Evolutionary conservation across 2,888 invertebrate species (phyloP), one percentile per base, ranked within the genome.

Genomic region (Thymelicus acteon): DNA sequence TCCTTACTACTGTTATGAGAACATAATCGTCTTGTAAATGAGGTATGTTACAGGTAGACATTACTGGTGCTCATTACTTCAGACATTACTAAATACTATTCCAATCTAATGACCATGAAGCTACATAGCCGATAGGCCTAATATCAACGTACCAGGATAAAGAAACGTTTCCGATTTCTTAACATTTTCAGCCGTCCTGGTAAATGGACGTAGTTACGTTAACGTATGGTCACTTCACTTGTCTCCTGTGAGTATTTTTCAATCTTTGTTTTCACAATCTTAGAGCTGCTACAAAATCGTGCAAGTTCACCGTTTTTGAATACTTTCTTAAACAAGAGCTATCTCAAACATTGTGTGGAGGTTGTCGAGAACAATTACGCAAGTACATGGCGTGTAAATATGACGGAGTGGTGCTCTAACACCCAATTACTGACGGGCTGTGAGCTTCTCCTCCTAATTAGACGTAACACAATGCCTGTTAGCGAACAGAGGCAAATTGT

Each of bases 401-500:
- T 64, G 70, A 40, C 64, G 58, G 57, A 52, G 60, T 64, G 48
- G 40, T 24, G 57, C 70, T 65, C 54, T 48, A 39, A 65, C 15
- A 40, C 39, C 66, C 70, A 71, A 71, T 71, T 71, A 71, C 70
- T 54, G 44, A 54, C 60, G 49, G 60, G 70, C 60, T 66, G 72
- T 72, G 63, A 73, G 74, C 67, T 72, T 65, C 71, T 67, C 47
- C 67, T 60, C 58, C 67, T 75, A 75, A 75, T 75, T 74, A 73
- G 66, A 67, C 60, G 74, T 71, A 75, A 71, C 73, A 69, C 74
- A 71, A 72, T 71, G 70, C 75, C 72, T 67, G 63, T 74, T 75
- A 75, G 75, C 65, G 60, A 44, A 67, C 64, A 52, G 61, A 74
- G 52, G 73, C 73, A 60, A 77, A 77, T 74, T 77, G 74, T 70